Evolutionary conservation across 2,797 vertebrate genomes (phyloP), one percentile per base, ranked within the genome.

Genomic region (Sciaenops ocellatus): DNA sequence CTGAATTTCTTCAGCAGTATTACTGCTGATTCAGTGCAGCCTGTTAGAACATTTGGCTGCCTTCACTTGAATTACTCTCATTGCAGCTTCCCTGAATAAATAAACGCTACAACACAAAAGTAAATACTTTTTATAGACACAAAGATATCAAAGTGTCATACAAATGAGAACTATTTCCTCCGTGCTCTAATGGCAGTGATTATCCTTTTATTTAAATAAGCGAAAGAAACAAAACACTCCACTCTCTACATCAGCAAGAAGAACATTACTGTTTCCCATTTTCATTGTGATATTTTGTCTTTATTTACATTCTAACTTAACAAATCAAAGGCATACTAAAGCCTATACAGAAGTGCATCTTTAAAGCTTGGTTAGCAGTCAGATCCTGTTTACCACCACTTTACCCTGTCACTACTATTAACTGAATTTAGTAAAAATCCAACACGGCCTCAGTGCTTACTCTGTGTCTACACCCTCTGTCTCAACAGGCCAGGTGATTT

Each of bases 401-500:
- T 59, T 55, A 46, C 50, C 26, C 18, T 42, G 22, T 46, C 16
- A 17, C 3, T 5, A 2, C 7, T n/a, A 22, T 46, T 24, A 1
- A 20, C 4, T 46, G 15, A 75, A 28, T 22, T 10, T 20, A 63
- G 22, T 13, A 3, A 34, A 24, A 16, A 57, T 38, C 2, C 4
- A 56, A 10, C 34, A 38, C 13, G 24, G 13, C 26, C 15, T 22
- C 12, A 15, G 0, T 57, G 5, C 22, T 55, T 20, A 20, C 48
- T 9, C 20, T 61, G 3, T 72, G 18, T 64, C 47, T 78, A 20
- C 60, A 16, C 13, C 13, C 18, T 62, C 60, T 83, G 22, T 74
- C 20, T 73, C 48, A 78, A 34, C 87, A 98, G 98, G 98, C 76
- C 94, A 97, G 88, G 88, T 99, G 71, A 95, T 99, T 90, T 93